These are phyloP conservation scores for Porites cylindrica DNA, from an alignment of 92 coral and sea anemone species.

Conservation along the genomic window DNA sequence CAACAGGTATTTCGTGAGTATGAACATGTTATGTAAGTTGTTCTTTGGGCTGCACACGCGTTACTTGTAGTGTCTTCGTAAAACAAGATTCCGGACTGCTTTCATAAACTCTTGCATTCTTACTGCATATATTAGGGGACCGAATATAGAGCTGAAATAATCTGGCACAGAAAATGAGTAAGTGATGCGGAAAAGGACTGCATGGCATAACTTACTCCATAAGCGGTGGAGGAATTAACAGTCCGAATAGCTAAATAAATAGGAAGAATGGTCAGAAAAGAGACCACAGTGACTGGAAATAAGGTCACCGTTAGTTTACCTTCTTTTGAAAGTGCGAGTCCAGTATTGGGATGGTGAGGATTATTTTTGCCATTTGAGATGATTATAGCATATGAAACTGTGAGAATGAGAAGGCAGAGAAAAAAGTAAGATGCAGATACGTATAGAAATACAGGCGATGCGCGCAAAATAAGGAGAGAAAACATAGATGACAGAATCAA, in stretches of 20 bases:
- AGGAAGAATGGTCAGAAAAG: conserved; percentile 2
- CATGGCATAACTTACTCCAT: neutral
- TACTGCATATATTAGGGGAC: neutral
- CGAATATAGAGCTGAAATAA: neutral
- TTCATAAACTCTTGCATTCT: conserved; percentile 19
- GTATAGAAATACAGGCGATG: neutral
- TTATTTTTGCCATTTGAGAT: neutral
- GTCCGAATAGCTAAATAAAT: neutral
- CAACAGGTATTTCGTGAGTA: too few species aligned
- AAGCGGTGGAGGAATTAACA: neutral
- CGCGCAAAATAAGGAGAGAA: neutral
- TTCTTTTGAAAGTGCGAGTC: neutral
- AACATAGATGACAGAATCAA: neutral
- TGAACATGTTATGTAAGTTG: neutral
- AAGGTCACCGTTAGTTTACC: conserved; percentile 10
- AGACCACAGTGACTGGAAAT: conserved; percentile 9
- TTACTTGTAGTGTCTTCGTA: neutral
- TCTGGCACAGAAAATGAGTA: neutral
- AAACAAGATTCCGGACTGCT: neutral
- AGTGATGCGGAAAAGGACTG: neutral
- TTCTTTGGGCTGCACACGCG: neutral
- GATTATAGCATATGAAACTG: neutral
- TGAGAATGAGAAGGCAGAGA: neutral
- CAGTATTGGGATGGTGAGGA: neutral
- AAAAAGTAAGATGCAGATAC: neutral